Evolutionary conservation across 2,797 vertebrate genomes (phyloP).

Genomic region (Mormyrops boulengeri): DNA sequence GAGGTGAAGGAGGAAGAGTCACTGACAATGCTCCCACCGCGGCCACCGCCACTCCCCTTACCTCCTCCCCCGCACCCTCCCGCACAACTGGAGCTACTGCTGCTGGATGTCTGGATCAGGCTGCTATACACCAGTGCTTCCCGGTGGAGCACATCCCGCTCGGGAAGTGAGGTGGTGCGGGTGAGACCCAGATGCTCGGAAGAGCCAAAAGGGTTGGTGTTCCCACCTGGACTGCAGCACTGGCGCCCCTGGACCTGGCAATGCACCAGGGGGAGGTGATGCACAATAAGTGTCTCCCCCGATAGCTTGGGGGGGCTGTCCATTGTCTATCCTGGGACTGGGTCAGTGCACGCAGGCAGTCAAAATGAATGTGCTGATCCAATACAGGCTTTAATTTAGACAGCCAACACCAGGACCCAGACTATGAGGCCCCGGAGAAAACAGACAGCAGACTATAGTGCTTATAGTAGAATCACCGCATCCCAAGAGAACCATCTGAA

Average conservation of each 20-base stretch:
- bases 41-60: conserved; percentile 21
- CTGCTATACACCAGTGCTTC: conserved; percentile 83
- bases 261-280: conserved; percentile 94
- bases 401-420: conserved; percentile 28
- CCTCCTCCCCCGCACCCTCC: conserved; percentile 33
- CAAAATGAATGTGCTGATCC: neutral
- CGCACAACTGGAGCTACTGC: conserved; percentile 41
- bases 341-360: neutral
- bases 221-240: conserved; percentile 63
- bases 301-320: conserved; percentile 85
- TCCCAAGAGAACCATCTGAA: neutral
- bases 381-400: conserved; percentile 37
- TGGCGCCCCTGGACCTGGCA: conserved; percentile 80
- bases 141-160: conserved; percentile 76
- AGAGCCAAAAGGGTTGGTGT: conserved; percentile 74
- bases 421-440: conserved; percentile 27
- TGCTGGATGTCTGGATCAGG: conserved; percentile 65
- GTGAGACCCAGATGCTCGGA: conserved; percentile 73
- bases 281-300: conserved; percentile 92
- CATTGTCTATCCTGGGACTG: conserved; percentile 59
- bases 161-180: conserved; percentile 71
- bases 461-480: neutral
- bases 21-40: conserved; percentile 58
- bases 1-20: conserved; percentile 64
- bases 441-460: neutral